phyloP scores from a whole-genome alignment of 2,797 vertebrate species.

The Benthosema pterotum region DNA sequence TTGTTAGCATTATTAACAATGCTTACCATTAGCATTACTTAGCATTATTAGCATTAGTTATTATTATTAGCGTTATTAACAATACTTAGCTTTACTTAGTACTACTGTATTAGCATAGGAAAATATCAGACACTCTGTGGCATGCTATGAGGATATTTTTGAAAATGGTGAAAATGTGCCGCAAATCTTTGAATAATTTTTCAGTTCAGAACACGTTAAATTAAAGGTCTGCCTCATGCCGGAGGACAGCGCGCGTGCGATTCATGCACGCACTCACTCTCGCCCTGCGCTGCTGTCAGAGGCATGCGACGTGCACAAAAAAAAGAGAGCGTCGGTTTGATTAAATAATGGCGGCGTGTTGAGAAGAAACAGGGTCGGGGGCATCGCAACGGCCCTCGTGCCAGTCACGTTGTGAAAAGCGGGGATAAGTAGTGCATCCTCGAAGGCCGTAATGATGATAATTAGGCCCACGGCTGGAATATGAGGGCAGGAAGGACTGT shows the following conservation, averaged over 20 bases:
- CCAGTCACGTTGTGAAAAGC: conserved; percentile 95
- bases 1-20: no score
- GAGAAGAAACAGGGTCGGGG: conserved; percentile 85
- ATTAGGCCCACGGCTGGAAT: conserved; percentile 90
- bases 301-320: no score
- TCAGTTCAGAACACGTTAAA: conserved; percentile 34
- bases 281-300: conserved; percentile 35
- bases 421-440: conserved; percentile 95
- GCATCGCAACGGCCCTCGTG: conserved; percentile 86
- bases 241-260: background rate
- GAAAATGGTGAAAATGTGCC: no score
- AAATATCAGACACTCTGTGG: no score
- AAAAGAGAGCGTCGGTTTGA: conserved; percentile 91
- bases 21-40: no score
- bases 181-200: no score
- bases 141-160: no score
- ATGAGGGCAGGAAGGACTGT: conserved; percentile 93
- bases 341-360: conserved; percentile 99
- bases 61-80: no score
- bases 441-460: conserved; percentile 96
- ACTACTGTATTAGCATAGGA: no score
- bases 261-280: background rate
- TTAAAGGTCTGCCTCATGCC: conserved; percentile 73
- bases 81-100: no score
- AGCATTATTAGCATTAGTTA: no score